Evolutionary conservation across 2,113 vertebrate species (phyloP).

Genomic region (Psilopsiagon aymara): DNA sequence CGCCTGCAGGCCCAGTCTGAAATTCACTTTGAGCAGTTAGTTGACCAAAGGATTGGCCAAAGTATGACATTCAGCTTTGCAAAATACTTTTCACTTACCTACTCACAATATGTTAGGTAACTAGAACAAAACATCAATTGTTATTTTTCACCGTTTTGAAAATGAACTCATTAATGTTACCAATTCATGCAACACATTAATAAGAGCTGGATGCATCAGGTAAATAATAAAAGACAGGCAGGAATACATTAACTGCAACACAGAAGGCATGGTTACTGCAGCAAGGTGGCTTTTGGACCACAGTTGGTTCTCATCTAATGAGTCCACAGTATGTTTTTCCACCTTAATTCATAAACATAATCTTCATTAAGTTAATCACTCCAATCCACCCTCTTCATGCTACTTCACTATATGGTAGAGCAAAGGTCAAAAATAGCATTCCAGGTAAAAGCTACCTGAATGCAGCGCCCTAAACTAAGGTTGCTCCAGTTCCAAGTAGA

Average conservation of each 20-base stretch:
- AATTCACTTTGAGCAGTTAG: neutral
- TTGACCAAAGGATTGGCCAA: neutral
- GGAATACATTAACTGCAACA: neutral
- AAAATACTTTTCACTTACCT: neutral
- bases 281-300: neutral
- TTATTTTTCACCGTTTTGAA: neutral
- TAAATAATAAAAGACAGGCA: neutral
- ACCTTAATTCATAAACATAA: neutral
- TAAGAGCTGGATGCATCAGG: neutral
- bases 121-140: neutral
- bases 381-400: neutral
- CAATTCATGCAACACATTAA: neutral
- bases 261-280: neutral
- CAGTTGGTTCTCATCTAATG: neutral
- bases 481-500: neutral
- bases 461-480: neutral
- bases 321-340: neutral
- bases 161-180: neutral
- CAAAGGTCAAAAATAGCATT: neutral
- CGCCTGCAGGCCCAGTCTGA: neutral
- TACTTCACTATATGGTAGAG: neutral
- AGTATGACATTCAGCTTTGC: neutral
- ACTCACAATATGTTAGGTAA: neutral
- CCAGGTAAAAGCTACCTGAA: neutral
- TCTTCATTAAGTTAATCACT: neutral